These are phyloP conservation scores for Eupithecia abbreviata DNA, from an alignment of 2,888 invertebrate species.

Conservation along the genomic window DNA sequence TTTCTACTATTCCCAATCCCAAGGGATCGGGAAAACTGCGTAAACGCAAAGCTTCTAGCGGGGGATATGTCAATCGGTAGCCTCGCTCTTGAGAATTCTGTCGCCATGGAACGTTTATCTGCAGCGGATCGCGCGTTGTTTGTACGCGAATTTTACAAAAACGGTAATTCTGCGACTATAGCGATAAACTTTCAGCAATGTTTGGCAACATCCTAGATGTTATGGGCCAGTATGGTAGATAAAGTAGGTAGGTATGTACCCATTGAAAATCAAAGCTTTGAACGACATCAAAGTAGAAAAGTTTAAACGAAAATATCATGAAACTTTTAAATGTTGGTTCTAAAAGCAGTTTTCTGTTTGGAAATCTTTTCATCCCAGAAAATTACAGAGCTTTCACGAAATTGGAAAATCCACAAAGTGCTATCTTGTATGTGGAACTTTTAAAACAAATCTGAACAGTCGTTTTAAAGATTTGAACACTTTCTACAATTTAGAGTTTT, in stretches of 20 bases:
- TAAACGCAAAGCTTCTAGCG: no score
- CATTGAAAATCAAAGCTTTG: neutral
- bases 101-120: no score
- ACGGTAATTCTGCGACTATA: no score
- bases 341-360: neutral
- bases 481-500: neutral
- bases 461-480: neutral
- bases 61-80: no score
- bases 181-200: no score
- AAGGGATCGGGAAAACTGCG: no score
- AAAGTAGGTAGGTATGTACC: neutral
- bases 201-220: no score
- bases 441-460: neutral
- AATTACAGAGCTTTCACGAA: slow-evolving; percentile 3
- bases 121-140: no score
- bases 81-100: no score
- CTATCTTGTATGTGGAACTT: neutral
- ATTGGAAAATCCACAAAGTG: slow-evolving; percentile 1
- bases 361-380: neutral
- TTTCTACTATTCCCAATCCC: no score
- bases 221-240: neutral
- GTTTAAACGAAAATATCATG: neutral
- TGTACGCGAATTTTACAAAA: no score
- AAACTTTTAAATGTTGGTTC: neutral
- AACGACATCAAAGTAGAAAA: neutral